These are phyloP conservation scores for Varanus komodoensis DNA, from an alignment of 2,113 vertebrate genomes.

Conservation along the genomic window DNA sequence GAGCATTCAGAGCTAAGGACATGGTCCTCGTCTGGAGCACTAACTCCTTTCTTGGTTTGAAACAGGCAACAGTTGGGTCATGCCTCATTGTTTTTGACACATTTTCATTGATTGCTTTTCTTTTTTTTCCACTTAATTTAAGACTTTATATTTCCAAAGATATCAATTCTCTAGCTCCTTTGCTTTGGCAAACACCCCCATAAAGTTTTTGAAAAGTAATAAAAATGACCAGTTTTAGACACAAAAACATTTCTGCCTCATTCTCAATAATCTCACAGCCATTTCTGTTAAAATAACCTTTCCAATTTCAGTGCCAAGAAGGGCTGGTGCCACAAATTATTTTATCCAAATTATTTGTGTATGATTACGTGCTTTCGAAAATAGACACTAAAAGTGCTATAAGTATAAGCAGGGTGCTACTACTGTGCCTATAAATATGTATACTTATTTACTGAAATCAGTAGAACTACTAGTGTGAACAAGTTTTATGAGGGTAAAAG, in stretches of 20 bases:
- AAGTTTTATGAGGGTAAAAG: slow-evolving; percentile 17
- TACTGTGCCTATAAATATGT: slow-evolving; percentile 13
- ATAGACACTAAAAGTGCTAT: slow-evolving; percentile 10
- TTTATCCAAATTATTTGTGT: slow-evolving; percentile 10
- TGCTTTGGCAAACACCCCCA: background rate
- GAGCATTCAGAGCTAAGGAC: background rate
- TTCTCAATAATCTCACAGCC: background rate
- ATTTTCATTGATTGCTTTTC: background rate
- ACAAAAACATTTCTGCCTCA: background rate
- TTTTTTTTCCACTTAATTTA: background rate
- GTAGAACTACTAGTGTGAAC: slow-evolving; percentile 36
- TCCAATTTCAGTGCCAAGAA: background rate
- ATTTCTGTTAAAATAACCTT: background rate
- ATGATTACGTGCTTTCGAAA: slow-evolving; percentile 16
- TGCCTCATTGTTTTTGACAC: background rate
- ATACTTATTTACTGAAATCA: slow-evolving; percentile 12
- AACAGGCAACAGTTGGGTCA: background rate
- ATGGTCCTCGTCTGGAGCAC: background rate
- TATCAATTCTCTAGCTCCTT: background rate
- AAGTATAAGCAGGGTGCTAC: slow-evolving; percentile 5
- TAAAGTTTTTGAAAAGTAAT: background rate
- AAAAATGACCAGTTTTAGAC: background rate
- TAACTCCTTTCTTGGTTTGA: background rate
- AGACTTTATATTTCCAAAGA: background rate
- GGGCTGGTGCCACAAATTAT: slow-evolving; percentile 22